Evolutionary conservation across 2,888 invertebrate genomes (phyloP), one percentile per base, ranked within the genome.

Genomic region (Apamea sordens): DNA sequence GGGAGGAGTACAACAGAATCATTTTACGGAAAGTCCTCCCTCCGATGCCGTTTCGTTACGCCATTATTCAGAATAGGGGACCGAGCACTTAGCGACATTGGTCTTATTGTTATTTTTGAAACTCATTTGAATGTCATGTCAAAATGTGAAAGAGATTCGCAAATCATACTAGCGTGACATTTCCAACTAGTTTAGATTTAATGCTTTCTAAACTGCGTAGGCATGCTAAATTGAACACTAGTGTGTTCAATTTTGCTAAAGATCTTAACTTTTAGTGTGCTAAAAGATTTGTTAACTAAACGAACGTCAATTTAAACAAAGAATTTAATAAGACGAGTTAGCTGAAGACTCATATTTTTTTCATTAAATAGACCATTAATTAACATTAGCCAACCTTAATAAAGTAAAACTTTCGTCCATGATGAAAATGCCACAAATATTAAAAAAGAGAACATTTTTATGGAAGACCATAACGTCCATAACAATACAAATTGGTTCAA

Each of bases 101-200:
- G 85, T 80, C 89, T 93, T 92, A 94, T 94, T 95, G 93, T 91
- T 91, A 90, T 92, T 92, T 92, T 92, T 93, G 87, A 93, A 93
- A 93, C 92, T 92, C 92, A 93, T 93, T 93, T 94, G 92, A 94
- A 94, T 94, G 93, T 91, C 89, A 88, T 86, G 85, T 77, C 84
- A 87, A 88, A 88, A 87, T 86, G 89, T 83, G 86, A 89, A 88
- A 80, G 70, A 78, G 76, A 82, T 78, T 88, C 61, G 82, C 47
- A 67, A 76, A 67, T 75, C 59, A 61, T 65, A 36, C 74, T 21
- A 80, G 76, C 73, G 73, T 82, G 69, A 81, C n/a, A 32, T 47
- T n/a, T 36, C 15, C 47, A n/a, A 76, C 65, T 83, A 76, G 65
- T 85, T 67, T 47, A 61, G n/a, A 79, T 59, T 79, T 21, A 80